Evolutionary conservation across 2,113 vertebrate genomes (phyloP), one percentile per base, ranked within the genome.

Genomic region (Prinia subflava): DNA sequence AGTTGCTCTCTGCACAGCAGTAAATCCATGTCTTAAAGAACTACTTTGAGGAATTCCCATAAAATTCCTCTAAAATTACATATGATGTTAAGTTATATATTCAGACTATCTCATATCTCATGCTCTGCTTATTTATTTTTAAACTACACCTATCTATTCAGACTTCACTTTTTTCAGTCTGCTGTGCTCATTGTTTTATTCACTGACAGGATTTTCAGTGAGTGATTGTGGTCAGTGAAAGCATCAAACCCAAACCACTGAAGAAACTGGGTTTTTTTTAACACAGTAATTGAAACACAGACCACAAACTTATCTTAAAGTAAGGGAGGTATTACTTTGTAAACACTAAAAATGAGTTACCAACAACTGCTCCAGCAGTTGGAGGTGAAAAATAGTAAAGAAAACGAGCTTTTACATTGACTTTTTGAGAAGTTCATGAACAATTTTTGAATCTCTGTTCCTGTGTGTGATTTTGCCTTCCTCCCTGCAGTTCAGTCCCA

Each of bases 401-500:
- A 52, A 73, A 44, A 49, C 1, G 0, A 64, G 8, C 4, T 44
- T 90, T 93, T 41, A 27, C 0, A 2, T 22, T 13, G 15, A 46
- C 0, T 2, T 47, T 27, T 57, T 59, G 31, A 41, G 18, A 22
- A 59, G 13, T 18, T 80, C 1, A 8, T 44, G 55, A n/a, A 0
- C 11, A 21, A 4, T 59, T 63, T 17, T 47, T 44, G 33, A 78
- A 4, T 71, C 8, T 8, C 13, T 69, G 18, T 63, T 42, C 33
- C 9, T 37, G 5, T 71, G 44, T 77, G 55, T 93, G 62, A 35
- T 64, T 82, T 87, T 42, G 7, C 20, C 59, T 68, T 23, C 0
- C 59, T 62, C 28, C 49, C 83, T 97, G 94, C 41, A 99, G 99
- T 99, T 99, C 95, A 99, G 99, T 96, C 99, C 99, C 9, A 98